Evolutionary conservation across 2,888 invertebrate genomes (phyloP).

Genomic region (Aproaerema taeniolella): DNA sequence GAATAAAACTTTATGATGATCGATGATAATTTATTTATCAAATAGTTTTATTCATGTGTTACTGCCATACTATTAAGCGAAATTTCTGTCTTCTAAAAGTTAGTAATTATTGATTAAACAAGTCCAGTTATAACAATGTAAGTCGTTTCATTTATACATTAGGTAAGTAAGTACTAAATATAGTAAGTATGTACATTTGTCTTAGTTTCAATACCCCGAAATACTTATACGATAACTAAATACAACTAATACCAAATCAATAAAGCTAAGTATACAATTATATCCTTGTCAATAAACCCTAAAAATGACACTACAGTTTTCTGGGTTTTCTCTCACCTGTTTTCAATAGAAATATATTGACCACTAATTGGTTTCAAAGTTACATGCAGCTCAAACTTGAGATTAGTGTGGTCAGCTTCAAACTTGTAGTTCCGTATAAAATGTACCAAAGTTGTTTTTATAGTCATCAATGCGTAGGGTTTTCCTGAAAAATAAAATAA

Average conservation of each 20-base stretch:
- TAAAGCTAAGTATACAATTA: background rate
- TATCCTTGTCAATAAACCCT: too few species aligned
- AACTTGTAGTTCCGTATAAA: background rate
- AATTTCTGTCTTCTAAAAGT: too few species aligned
- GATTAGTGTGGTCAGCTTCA: slow-evolving; percentile 5
- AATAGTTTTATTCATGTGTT: too few species aligned
- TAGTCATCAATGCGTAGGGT: slow-evolving; percentile 4
- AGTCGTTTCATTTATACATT: background rate
- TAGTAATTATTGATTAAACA: too few species aligned
- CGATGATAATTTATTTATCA: too few species aligned
- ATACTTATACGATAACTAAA: background rate
- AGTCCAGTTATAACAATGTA: background rate
- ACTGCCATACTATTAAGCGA: too few species aligned
- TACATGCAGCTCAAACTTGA: background rate
- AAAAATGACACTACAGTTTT: background rate
- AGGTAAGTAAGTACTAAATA: too few species aligned
- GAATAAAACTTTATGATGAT: too few species aligned
- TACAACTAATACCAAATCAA: background rate
- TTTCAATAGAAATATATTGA: background rate
- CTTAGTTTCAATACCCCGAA: background rate
- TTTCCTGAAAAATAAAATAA: slow-evolving; percentile 10
- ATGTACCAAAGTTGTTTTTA: slow-evolving; percentile 2
- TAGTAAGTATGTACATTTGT: background rate
- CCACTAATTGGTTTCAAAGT: slow-evolving; percentile 4
- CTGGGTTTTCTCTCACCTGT: background rate